Evolutionary conservation across 2,888 invertebrate species (phyloP), one percentile per base, ranked within the genome.

Genomic region (Stenodema calcarata): DNA sequence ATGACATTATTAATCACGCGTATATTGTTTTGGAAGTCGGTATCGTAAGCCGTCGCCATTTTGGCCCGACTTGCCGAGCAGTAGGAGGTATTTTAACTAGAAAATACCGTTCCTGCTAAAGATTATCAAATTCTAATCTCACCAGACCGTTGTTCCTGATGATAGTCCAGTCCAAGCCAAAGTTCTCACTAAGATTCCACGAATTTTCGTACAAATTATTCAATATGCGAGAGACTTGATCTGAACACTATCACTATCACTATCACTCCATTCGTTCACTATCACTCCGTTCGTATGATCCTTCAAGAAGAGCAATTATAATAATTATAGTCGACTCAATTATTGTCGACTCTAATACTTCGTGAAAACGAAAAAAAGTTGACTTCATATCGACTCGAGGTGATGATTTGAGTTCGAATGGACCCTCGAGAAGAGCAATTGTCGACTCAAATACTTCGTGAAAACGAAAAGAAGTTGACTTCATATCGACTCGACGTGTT

Each of bases 241-340:
- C 70, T 70, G 70, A 70, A 70, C 70, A 70, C 70, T 70, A 9
- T 23, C 70, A 70, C n/a, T n/a, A n/a, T n/a, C n/a, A n/a, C n/a
- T n/a, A n/a, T n/a, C n/a, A n/a, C n/a, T n/a, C n/a, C n/a, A n/a
- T n/a, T n/a, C n/a, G n/a, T n/a, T n/a, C n/a, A n/a, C n/a, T n/a
- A n/a, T n/a, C n/a, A n/a, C n/a, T n/a, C n/a, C n/a, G n/a, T n/a
- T n/a, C n/a, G n/a, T n/a, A n/a, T n/a, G n/a, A n/a, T n/a, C n/a
- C n/a, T n/a, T n/a, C n/a, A n/a, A n/a, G n/a, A n/a, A n/a, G n/a
- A n/a, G n/a, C n/a, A n/a, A n/a, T n/a, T n/a, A n/a, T n/a, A n/a
- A n/a, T n/a, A n/a, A n/a, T n/a, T n/a, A n/a, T n/a, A n/a, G n/a
- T n/a, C n/a, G n/a, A n/a, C n/a, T n/a, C n/a, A n/a, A n/a, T n/a